phyloP scores from a whole-genome alignment of 2,888 invertebrate species.

The Choristoneura rosaceana region DNA sequence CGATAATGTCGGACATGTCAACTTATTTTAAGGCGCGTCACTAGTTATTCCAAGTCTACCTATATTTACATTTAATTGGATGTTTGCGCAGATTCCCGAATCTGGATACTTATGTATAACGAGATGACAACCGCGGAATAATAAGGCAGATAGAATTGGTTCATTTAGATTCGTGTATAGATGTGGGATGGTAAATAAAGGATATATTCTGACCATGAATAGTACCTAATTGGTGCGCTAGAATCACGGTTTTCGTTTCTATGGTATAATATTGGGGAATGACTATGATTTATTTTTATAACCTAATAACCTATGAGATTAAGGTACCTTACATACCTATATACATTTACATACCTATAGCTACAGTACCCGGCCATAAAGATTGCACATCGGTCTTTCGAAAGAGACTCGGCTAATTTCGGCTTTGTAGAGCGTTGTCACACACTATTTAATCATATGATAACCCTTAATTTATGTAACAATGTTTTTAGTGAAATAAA shows the following conservation, averaged over 20 bases:
- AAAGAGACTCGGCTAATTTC: too few species aligned
- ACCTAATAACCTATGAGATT: not conserved
- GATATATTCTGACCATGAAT: not conserved
- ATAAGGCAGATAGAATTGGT: not conserved
- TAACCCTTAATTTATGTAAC: too few species aligned
- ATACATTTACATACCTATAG: too few species aligned
- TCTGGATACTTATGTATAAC: constrained; percentile 7
- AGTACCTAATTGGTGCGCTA: not conserved
- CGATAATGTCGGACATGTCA: not conserved
- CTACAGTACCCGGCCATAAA: too few species aligned
- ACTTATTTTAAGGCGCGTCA: not conserved
- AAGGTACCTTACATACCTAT: too few species aligned
- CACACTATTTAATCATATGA: too few species aligned
- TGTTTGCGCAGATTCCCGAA: constrained; percentile 22
- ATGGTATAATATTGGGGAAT: not conserved
- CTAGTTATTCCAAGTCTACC: not conserved
- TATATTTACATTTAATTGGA: constrained; percentile 23
- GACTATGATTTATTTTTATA: not conserved
- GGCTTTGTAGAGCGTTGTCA: too few species aligned
- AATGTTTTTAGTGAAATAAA: too few species aligned
- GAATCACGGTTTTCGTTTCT: not conserved
- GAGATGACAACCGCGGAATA: constrained; percentile 17
- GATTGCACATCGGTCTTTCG: too few species aligned
- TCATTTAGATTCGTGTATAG: constrained; percentile 10
- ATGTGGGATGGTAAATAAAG: constrained; percentile 7